Evolutionary conservation across 2,797 vertebrate species (phyloP), one percentile per base, ranked within the genome.

Genomic region (Enoplosus armatus): DNA sequence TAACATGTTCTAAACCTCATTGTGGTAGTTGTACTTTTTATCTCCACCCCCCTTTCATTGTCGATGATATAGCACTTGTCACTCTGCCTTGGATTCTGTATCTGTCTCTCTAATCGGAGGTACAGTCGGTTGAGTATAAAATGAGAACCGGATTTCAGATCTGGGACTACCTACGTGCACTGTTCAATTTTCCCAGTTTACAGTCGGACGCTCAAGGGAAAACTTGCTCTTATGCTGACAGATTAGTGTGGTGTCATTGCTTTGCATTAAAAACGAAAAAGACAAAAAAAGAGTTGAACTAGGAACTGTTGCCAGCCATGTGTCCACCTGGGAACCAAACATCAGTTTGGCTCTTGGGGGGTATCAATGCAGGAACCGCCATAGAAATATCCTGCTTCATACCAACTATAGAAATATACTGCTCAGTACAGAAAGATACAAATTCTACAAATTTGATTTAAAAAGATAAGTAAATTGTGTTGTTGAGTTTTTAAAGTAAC

Each of bases 131-230:
- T 97, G 97, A 99, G 98, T 99, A 98, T 99, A 99, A 98, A 98
- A 96, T 94, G 93, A 97, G 95, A 93, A 86, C 93, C 95, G 92
- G 96, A 96, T 92, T 97, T 95, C 96, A 95, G 95, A 96, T 96
- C 97, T 95, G 96, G 97, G 95, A 97, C 96, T 96, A 97, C 96
- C 88, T 97, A 96, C 96, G 94, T 98, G 98, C 98, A 98, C 98
- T 98, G 97, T 97, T 98, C 96, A 96, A 96, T 97, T 98, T 97
- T 98, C 97, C 97, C 97, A 97, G 97, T 99, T 99, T 99, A 99
- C 97, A 98, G 96, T 95, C 93, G 95, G 96, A 96, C 96, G 87
- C 95, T 97, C 95, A 96, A 97, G 97, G 97, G 97, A 98, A 98
- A 98, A 97, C 84, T 96, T 96, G 95, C 95, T 97, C 96, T 95